A percentile compares a stretch with the other conserved stretches of the same genome.
phyloP scores from a whole-genome alignment of 2,113 vertebrate species.

The Actenoides lindsayi region DNA sequence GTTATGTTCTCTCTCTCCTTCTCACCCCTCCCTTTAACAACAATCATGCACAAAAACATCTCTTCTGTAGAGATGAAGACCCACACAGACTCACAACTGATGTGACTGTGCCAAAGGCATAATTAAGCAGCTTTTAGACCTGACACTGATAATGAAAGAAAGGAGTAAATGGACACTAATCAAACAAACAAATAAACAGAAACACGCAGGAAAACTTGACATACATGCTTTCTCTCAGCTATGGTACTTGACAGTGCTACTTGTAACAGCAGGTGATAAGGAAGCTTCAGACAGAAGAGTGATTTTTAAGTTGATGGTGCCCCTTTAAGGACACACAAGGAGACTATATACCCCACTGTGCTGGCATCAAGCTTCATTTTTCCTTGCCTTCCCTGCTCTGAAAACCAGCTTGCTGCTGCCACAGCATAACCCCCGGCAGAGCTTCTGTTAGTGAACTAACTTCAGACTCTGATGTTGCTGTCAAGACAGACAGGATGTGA shows the following conservation, averaged over 20 bases:
- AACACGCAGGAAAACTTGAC: background rate
- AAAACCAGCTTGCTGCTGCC: background rate
- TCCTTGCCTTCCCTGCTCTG: background rate
- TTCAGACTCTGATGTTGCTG: background rate
- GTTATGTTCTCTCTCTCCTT: background rate
- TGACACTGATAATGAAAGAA: background rate
- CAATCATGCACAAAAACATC: background rate
- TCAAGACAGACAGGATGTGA: background rate
- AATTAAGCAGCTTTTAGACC: background rate
- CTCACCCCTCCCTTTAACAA: background rate
- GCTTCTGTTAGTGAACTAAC: background rate
- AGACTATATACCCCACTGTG: background rate
- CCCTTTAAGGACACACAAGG: background rate
- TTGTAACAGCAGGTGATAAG: conserved; percentile 25
- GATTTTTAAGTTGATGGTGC: conserved; percentile 25
- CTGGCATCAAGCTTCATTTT: conserved; percentile 5
- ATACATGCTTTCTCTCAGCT: background rate
- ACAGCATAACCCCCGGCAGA: background rate
- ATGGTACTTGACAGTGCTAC: background rate
- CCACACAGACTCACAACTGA: background rate
- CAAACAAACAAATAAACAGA: conserved; percentile 32
- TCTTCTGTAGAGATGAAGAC: background rate
- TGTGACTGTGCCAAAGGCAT: background rate
- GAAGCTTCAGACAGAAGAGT: conserved; percentile 28
- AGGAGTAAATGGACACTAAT: background rate